Conservation (phyloP, 1,140 invertebrate genomes). For the Paralvinella palmiformis region DNA sequence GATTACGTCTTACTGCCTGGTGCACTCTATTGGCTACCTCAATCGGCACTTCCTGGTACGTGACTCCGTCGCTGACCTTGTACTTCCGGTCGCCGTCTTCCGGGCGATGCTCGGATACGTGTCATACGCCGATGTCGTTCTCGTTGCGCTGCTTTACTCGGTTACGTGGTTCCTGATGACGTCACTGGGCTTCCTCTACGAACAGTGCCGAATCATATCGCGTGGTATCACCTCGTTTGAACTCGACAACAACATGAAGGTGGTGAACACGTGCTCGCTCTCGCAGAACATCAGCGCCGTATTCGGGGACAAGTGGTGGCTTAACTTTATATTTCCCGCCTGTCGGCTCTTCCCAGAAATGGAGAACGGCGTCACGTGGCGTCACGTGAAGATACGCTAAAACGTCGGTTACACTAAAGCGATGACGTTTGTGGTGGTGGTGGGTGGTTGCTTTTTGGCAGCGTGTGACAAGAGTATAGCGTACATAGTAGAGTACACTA, state of each 20-base stretch:
- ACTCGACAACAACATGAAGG: conserved; percentile 13
- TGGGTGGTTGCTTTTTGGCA: no score
- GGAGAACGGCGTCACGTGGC: conserved; percentile 18
- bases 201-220: conserved; percentile 3
- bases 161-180: conserved; percentile 16
- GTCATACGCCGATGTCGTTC: background rate
- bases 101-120: conserved; percentile 11
- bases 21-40: conserved; percentile 13
- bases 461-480: no score
- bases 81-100: conserved; percentile 14
- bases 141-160: conserved; percentile 15
- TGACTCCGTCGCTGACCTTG: conserved; percentile 5
- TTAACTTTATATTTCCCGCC: conserved; percentile 18
- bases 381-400: conserved; percentile 8
- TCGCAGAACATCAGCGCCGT: conserved; percentile 6
- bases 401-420: no score
- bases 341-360: conserved; percentile 5
- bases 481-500: no score
- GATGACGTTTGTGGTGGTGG: no score
- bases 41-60: conserved; percentile 1
- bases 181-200: conserved; percentile 11
- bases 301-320: conserved; percentile 16
- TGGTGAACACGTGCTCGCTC: background rate
- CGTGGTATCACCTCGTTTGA: conserved; percentile 17
- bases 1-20: conserved; percentile 12